Evolutionary conservation across 2,888 invertebrate species (phyloP), one percentile per base, ranked within the genome.

Genomic region (Argyresthia albistria): DNA sequence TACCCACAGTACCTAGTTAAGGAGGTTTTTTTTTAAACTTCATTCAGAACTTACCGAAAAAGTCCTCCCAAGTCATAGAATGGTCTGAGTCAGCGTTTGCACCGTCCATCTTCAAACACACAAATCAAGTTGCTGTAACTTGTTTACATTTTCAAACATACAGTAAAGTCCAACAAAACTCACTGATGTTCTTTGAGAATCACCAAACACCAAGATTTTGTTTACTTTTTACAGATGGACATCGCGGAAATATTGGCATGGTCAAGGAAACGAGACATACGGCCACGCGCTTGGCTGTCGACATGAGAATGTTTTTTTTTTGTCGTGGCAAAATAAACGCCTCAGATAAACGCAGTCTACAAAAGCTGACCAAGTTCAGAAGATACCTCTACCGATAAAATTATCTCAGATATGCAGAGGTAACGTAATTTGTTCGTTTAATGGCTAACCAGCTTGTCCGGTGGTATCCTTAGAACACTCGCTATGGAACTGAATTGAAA

Each of bases 31-130:
- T 43, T 15, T 8, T n/a, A 14, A 45, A 15, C 1, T 15, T 1
- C 3, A 15, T n/a, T 11, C 16, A 45, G 36, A 59, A 88, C 91
- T 81, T 67, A 92, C 92, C 92, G 69, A 91, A 92, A 88, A 92
- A 92, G 69, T 92, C 92, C 76, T 92, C 92, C 92, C 92, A 92
- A 71, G 90, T 91, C 88, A 91, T 89, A 72, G 91, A 91, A 67
- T 90, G 90, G 77, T 92, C 91, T 64, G 91, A 91, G 74, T 92
- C 91, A 67, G 86, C 87, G 65, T 81, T 87, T 62, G 82, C 76
- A 69, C 82, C 87, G 70, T 88, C 88, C 88, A 88, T 88, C 69
- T 80, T 84, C 71, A 60, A 64, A 35, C 54, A 60, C 70, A 76
- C 73, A 67, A 59, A 61, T 59, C 56, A 60, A 61, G 59, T 56